These are phyloP conservation scores for Phocoena sinus DNA, from an alignment of 2,113 vertebrate genomes.

Conservation along the genomic window DNA sequence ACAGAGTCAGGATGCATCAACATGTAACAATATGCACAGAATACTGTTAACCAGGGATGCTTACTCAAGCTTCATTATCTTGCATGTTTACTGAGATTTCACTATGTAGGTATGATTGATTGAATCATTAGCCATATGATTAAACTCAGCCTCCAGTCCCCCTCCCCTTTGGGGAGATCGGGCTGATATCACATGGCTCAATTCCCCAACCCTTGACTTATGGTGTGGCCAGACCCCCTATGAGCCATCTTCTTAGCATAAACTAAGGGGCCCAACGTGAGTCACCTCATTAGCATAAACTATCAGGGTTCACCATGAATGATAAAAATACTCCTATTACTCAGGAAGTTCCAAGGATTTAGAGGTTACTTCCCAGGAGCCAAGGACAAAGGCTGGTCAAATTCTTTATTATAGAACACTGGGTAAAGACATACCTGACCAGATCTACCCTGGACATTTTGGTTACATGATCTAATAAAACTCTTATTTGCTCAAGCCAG, in stretches of 20 bases:
- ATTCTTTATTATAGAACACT: not conserved
- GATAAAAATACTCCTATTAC: not conserved
- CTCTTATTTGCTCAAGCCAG: not conserved
- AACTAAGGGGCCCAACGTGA: not conserved
- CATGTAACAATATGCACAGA: not conserved
- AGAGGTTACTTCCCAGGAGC: not conserved
- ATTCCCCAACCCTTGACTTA: not conserved
- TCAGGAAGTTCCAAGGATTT: not conserved
- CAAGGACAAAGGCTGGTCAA: not conserved
- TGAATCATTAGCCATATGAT: not conserved
- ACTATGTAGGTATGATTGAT: not conserved
- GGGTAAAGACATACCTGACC: not conserved
- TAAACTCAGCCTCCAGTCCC: not conserved
- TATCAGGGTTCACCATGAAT: not conserved
- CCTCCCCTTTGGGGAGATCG: not conserved
- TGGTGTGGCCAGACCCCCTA: not conserved
- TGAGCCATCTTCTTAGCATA: not conserved
- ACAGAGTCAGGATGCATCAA: fast-evolving
- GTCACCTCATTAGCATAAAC: not conserved
- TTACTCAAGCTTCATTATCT: not conserved
- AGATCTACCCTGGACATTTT: not conserved
- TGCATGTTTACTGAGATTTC: not conserved
- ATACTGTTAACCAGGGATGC: not conserved
- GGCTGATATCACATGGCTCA: not conserved
- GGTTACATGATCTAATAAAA: not conserved